These are phyloP conservation scores for Brachypalpus laphriformis DNA, from an alignment of 2,888 invertebrate species.

Conservation along the genomic window DNA sequence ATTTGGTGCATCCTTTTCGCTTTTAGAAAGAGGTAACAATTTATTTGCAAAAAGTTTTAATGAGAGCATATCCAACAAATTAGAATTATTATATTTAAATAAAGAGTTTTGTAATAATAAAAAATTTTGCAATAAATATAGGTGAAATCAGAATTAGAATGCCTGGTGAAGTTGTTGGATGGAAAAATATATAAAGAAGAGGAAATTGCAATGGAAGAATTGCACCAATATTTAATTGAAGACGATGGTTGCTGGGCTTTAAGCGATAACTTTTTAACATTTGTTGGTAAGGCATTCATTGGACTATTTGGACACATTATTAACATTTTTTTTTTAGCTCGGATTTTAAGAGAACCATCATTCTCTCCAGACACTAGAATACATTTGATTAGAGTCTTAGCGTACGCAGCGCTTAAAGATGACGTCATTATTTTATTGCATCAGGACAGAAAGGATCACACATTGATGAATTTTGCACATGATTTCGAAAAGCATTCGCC, in stretches of 20 bases:
- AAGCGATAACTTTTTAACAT: conserved; percentile 92
- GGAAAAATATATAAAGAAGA: conserved; percentile 90
- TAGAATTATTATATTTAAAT: no score
- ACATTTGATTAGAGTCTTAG: conserved; percentile 88
- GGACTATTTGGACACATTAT: background rate
- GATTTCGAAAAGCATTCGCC: conserved; percentile 89
- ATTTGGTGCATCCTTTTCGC: no score
- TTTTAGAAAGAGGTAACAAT: no score
- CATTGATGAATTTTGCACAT: conserved; percentile 93
- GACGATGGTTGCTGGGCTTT: conserved; percentile 97
- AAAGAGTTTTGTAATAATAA: no score
- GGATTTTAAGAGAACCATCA: conserved; percentile 86
- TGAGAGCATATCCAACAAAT: no score
- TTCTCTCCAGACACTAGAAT: conserved; percentile 86
- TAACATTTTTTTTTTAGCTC: conserved; percentile 79
- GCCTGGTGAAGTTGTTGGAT: conserved; percentile 87
- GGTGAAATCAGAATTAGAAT: conserved; percentile 90
- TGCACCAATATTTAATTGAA: conserved; percentile 93
- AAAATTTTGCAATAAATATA: no score
- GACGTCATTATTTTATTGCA: conserved; percentile 94
- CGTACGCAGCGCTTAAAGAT: conserved; percentile 91
- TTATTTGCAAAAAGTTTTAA: no score
- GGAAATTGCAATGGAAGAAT: conserved; percentile 89
- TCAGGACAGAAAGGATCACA: conserved; percentile 94
- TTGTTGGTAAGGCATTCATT: conserved; percentile 85